These are phyloP conservation scores for Cryptocheilus praepositus DNA, from an alignment of 2,888 invertebrate genomes.

Conservation along the genomic window DNA sequence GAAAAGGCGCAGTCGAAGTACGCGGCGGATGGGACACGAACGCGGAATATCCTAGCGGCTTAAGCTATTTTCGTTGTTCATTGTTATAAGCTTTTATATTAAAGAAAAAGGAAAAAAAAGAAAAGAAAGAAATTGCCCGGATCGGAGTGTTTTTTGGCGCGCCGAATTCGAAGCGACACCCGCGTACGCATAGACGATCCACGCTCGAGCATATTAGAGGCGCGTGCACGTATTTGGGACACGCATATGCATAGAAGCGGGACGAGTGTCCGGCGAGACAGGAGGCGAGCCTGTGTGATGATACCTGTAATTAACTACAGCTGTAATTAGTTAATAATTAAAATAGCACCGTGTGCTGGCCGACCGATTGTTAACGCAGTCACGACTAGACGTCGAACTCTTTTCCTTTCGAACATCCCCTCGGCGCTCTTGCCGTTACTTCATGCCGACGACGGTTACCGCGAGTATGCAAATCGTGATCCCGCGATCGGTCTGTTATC, in stretches of 20 bases:
- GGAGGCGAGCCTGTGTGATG: conserved; percentile 11
- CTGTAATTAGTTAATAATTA: conserved; percentile 13
- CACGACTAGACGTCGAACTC: too few relatives aligned
- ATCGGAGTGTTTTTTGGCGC: conserved; percentile 49
- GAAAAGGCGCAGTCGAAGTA: background rate
- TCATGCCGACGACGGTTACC: too few relatives aligned
- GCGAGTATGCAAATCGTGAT: too few relatives aligned
- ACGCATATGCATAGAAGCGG: too few relatives aligned
- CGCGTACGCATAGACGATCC: background rate
- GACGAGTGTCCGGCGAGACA: background rate
- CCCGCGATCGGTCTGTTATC: too few relatives aligned
- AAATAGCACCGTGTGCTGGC: conserved; percentile 9
- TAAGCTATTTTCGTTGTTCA: conserved; percentile 47
- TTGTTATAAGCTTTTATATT: conserved; percentile 47
- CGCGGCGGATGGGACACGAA: conserved; percentile 10
- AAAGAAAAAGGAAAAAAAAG: too few relatives aligned
- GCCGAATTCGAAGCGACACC: conserved; percentile 41
- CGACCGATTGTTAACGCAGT: conserved; percentile 18
- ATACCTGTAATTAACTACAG: conserved; percentile 25
- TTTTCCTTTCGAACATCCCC: background rate
- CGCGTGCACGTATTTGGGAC: too few relatives aligned
- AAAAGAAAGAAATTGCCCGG: conserved; percentile 32
- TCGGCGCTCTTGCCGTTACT: background rate
- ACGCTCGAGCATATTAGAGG: too few relatives aligned
- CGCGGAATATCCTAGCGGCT: conserved; percentile 32